Evolutionary conservation across 1,140 invertebrate genomes (phyloP).

Genomic region (Drosophila paulistorum): DNA sequence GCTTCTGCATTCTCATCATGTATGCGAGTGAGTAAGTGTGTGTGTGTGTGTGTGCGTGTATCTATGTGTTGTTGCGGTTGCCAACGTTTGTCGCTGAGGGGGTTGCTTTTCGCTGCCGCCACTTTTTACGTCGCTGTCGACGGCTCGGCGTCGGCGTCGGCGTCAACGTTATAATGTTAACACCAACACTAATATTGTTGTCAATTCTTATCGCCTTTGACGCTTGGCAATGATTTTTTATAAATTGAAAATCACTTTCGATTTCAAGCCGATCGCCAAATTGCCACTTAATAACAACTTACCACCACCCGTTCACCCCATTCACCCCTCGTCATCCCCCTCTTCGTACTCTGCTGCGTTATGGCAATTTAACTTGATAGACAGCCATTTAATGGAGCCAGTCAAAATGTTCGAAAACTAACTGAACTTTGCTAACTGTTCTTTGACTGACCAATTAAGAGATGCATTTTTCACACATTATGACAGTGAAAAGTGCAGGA

Average conservation of each 20-base stretch:
- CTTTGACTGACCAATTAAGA: no score
- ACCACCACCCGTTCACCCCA: background rate
- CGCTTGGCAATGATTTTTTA: slow-evolving; percentile 46
- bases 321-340: no score
- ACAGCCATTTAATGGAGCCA: no score
- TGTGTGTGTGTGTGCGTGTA: background rate
- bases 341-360: background rate
- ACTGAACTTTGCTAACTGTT: no score
- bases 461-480: no score
- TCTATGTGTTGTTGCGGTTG: slow-evolving; percentile 2
- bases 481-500: no score
- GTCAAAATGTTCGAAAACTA: no score
- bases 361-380: background rate
- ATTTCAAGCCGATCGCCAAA: slow-evolving; percentile 26
- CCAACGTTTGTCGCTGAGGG: background rate
- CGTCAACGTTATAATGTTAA: background rate
- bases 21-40: background rate
- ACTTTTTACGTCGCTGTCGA: slow-evolving; percentile 1
- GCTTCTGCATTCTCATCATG: slow-evolving; percentile 34
- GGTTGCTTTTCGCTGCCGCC: slow-evolving; percentile 32
- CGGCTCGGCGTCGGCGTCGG: background rate
- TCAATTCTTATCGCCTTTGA: slow-evolving; percentile 55
- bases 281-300: slow-evolving; percentile 12
- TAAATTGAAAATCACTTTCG: slow-evolving; percentile 56
- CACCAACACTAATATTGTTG: background rate